Conservation (phyloP, 2,113 vertebrate species). For the Clarias macrocephalus region DNA sequence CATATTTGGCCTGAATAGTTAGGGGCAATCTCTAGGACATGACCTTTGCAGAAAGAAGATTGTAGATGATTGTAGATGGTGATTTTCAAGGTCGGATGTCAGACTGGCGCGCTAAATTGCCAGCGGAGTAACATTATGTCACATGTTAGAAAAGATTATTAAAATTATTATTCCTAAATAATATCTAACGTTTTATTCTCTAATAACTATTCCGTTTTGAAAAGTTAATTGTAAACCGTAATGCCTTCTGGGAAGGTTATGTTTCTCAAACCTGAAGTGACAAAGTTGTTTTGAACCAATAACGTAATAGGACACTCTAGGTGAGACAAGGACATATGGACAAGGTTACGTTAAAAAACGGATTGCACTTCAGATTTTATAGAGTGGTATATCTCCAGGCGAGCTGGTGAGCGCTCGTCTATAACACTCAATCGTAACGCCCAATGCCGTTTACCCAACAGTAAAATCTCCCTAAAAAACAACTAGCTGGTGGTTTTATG, state of each 20-base stretch:
- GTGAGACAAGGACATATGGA: neutral
- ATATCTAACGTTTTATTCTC: neutral
- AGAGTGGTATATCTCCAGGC: neutral
- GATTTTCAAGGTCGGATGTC: neutral
- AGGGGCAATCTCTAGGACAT: neutral
- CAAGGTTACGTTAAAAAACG: neutral
- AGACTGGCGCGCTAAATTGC: neutral
- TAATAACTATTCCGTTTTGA: neutral
- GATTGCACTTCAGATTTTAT: neutral
- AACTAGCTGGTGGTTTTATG: neutral
- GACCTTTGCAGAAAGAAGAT: neutral
- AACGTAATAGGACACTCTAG: neutral
- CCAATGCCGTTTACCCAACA: neutral
- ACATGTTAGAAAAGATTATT: neutral
- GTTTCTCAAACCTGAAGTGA: neutral
- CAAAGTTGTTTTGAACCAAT: neutral
- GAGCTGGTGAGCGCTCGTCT: slow-evolving; percentile 1
- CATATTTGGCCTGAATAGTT: neutral
- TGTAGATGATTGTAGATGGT: too few species aligned
- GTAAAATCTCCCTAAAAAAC: neutral
- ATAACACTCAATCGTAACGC: neutral
- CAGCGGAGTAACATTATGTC: neutral
- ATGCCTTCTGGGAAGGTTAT: neutral
- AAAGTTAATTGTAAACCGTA: neutral
- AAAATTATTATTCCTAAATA: neutral